Conservation (phyloP, 2,113 vertebrate genomes). For the Anguilla rostrata region DNA sequence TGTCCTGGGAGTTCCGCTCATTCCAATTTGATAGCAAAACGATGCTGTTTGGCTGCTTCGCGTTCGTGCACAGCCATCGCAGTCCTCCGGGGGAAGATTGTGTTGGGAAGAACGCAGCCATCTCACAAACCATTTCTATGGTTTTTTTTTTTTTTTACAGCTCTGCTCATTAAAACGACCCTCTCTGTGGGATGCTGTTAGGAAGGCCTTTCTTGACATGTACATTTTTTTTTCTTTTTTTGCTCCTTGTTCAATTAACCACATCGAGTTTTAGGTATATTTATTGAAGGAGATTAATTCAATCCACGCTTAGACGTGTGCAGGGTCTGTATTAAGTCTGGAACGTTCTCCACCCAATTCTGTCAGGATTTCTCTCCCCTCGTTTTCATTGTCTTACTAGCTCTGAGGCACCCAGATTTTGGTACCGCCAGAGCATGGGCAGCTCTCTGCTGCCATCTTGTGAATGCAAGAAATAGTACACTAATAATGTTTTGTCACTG, state of each 20-base stretch:
- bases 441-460: conserved; percentile 68
- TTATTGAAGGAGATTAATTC: conserved; percentile 21
- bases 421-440: background rate
- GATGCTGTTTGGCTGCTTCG: background rate
- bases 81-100: conserved; percentile 29
- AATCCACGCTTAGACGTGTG: background rate
- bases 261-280: conserved; percentile 4
- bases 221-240: background rate
- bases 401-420: background rate
- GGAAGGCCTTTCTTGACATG: conserved; percentile 41
- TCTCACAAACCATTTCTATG: conserved; percentile 40
- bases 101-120: conserved; percentile 44
- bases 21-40: conserved; percentile 46
- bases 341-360: conserved; percentile 16
- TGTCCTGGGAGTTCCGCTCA: conserved; percentile 28
- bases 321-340: background rate
- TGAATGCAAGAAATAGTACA: conserved; percentile 34
- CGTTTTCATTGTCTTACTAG: conserved; percentile 14
- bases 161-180: conserved; percentile 56
- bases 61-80: conserved; percentile 29
- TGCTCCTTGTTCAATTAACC: conserved; percentile 25
- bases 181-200: conserved; percentile 44
- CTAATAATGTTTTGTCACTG: background rate
- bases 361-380: background rate
- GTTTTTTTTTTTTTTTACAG: conserved; percentile 41